Evolutionary conservation across 2,888 invertebrate species (phyloP), one percentile per base, ranked within the genome.

Genomic region (Lumbricus terrestris): DNA sequence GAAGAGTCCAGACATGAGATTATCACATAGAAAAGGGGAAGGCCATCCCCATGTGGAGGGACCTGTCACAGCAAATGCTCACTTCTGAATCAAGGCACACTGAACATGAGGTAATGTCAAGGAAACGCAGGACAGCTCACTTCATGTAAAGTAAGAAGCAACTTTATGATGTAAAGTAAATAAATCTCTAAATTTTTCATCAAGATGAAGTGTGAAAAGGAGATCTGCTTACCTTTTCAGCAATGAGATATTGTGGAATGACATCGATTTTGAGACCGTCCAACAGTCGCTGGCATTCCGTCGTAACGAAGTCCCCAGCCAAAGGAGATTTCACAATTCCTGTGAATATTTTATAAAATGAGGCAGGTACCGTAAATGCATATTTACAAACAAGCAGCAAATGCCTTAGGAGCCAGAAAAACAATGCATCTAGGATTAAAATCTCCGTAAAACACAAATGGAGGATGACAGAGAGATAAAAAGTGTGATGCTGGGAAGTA

Each of bases 321-420:
- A 99, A 96, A 0, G 98, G 98, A 0, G 98, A 98, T 93, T 98
- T 97, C 0, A 98, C 98, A 47, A 99, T 98, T 0, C 98, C 99
- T 95, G 91, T 69, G 35, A 85, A 88, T 18, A 69, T 69, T 69
- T 11, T 47, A 29, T 69, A 8, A 69, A 69, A 69, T 23, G n/a
- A n/a, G n/a, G n/a, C n/a, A n/a, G n/a, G 4, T 47, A 47, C 42
- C 16, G 47, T 47, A 47, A 47, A 3, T 47, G 47, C 18, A 47
- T 18, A 54, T 54, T 54, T 23, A 54, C 69, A 69, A 69, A 69
- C 69, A 8, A 69, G 69, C 29, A 5, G 6, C 69, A 69, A n/a
- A 47, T 23, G 1, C 47, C 13, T 69, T 8, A 69, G n/a, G n/a
- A n/a, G 29, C 13, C 0, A 29, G 8, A n/a, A 69, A 69, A 8